Percentiles rank a stretch among this genome's conserved stretches.
These are phyloP conservation scores for Hystrix brachyura DNA, from an alignment of 2,113 vertebrate genomes.

Conservation along the genomic window DNA sequence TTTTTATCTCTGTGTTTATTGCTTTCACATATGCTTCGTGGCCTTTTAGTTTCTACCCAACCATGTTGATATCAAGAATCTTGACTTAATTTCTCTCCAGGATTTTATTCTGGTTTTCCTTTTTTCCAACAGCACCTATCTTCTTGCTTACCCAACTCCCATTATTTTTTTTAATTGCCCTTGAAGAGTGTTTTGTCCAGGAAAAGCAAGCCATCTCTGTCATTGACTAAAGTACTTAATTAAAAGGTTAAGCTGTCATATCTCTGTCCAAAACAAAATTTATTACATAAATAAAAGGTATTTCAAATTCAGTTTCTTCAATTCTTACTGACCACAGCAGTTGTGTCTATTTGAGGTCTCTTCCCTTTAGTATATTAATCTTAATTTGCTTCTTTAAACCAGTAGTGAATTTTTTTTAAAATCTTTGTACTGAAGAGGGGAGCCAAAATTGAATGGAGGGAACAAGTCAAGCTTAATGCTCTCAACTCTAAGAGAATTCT, in stretches of 20 bases:
- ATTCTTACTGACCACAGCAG: not conserved
- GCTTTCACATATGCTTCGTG: not conserved
- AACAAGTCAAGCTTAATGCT: not conserved
- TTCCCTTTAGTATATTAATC: not conserved
- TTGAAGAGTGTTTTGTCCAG: conserved; percentile 46
- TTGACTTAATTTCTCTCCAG: not conserved
- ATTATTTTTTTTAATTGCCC: not conserved
- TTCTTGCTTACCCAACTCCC: not conserved
- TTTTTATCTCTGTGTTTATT: not conserved
- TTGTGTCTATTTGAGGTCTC: not conserved
- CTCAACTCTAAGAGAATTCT: not conserved
- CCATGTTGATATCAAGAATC: not conserved
- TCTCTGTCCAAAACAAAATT: conserved; percentile 25
- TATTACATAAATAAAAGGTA: not conserved
- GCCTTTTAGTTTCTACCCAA: not conserved
- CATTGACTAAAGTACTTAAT: not conserved
- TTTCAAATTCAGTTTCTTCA: not conserved
- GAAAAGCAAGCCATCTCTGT: not conserved
- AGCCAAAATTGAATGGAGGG: not conserved
- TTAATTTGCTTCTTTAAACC: not conserved
- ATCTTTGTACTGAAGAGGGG: not conserved
- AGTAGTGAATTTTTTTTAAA: not conserved
- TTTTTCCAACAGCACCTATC: not conserved
- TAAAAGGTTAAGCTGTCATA: conserved; percentile 9
- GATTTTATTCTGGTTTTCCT: conserved; percentile 28